Evolutionary conservation across 2,113 vertebrate species (phyloP), one percentile per base, ranked within the genome.

Genomic region (Chionis minor): DNA sequence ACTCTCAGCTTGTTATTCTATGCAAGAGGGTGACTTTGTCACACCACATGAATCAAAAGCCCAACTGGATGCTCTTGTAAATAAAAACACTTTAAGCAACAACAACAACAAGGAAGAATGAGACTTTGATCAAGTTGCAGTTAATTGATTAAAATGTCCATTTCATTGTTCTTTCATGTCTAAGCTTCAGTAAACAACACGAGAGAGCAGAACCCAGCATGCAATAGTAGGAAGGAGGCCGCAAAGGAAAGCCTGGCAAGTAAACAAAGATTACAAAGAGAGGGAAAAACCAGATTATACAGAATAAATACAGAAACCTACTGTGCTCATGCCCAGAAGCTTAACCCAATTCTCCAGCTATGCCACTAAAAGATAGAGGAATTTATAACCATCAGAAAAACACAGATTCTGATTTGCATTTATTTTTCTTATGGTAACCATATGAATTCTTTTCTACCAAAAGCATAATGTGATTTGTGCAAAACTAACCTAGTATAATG

Each of bases 101-200:
- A 87, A 23, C 27, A 54, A 70, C 61, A 90, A 58, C 40, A 89
- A 83, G 38, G 72, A 85, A 73, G 73, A 96, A 91, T 27, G 59
- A 47, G 83, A 89, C 94, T 95, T 96, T 96, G 88, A 97, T 96
- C 79, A 96, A 77, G 79, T 63, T 82, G 52, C 38, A 86, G 88
- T 96, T 95, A 97, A 95, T 86, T 90, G 96, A 97, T 95, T 95
- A 95, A 91, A 80, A 91, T 55, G 49, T 86, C 74, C 54, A 71
- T 92, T 88, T 88, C 44, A 9, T 93, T 90, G 85, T 88, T 72
- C 89, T 90, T 73, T 91, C 65, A 92, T 95, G 77, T 96, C 32
- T 94, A 35, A 95, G 70, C 81, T 83, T 79, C 90, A 92, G 80
- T 77, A 93, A 95, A 74, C 63, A 90, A 81, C 73, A 55, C 33